phyloP scores from a whole-genome alignment of 1,140 invertebrate species.

The Polypedilum pembai region DNA sequence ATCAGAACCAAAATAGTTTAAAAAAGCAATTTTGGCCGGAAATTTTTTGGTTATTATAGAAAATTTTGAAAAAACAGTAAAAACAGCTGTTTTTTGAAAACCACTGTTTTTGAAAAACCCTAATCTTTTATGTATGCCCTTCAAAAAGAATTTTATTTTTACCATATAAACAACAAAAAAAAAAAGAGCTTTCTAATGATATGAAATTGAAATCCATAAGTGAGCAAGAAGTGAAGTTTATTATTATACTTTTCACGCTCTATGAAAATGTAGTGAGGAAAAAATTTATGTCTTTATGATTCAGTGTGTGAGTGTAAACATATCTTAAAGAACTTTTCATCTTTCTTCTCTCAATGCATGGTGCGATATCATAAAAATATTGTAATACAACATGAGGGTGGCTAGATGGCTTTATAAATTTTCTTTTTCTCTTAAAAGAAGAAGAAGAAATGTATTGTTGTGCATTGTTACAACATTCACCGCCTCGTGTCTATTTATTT shows the following conservation, averaged over 20 bases:
- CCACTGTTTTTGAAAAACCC: too few species aligned
- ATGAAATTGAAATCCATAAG: background rate
- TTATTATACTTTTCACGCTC: slow-evolving; percentile 27
- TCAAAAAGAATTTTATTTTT: too few species aligned
- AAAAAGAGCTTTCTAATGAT: background rate
- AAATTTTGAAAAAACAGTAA: too few species aligned
- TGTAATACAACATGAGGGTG: background rate
- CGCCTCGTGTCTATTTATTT: slow-evolving; percentile 2
- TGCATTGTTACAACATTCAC: too few species aligned
- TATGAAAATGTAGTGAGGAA: slow-evolving; percentile 15
- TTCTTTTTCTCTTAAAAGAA: background rate
- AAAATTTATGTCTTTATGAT: slow-evolving; percentile 26
- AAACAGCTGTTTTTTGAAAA: too few species aligned
- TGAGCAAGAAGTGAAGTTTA: slow-evolving; percentile 1
- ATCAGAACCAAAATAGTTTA: too few species aligned
- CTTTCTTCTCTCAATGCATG: slow-evolving; percentile 8
- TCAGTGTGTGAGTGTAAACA: background rate
- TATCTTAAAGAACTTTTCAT: background rate
- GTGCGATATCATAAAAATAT: slow-evolving; percentile 27
- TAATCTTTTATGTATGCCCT: too few species aligned
- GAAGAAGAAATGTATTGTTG: too few species aligned
- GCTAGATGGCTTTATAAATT: slow-evolving; percentile 5
- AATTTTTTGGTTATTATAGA: too few species aligned
- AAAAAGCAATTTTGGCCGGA: too few species aligned
- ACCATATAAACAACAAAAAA: too few species aligned